phyloP scores from a whole-genome alignment of 2,888 invertebrate genomes.

The Aricia artaxerxes region DNA sequence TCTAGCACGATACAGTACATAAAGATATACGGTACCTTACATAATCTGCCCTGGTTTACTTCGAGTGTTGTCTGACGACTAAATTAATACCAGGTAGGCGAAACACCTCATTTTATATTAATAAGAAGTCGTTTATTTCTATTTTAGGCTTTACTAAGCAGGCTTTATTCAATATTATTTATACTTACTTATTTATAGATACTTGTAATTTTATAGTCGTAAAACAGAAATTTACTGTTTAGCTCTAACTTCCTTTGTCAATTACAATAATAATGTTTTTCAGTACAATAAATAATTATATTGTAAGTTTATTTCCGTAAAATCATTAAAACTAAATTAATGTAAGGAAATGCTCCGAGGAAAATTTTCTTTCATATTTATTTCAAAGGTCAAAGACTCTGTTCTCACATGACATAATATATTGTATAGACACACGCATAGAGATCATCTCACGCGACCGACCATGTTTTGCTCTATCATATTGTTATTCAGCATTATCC shows the following conservation, averaged over 20 bases:
- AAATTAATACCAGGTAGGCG: background rate
- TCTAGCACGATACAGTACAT: background rate
- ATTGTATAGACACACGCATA: slow-evolving; percentile 24
- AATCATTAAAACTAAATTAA: background rate
- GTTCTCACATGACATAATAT: slow-evolving; percentile 17
- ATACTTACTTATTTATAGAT: background rate
- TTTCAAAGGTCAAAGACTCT: slow-evolving; percentile 22
- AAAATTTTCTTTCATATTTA: slow-evolving; percentile 5
- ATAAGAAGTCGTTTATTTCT: background rate
- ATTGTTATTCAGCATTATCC: background rate
- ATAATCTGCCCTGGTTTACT: slow-evolving; percentile 22
- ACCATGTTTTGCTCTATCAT: background rate
- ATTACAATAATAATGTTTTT: background rate
- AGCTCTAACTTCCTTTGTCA: background rate
- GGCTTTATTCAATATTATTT: background rate
- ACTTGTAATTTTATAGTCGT: background rate
- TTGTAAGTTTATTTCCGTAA: background rate
- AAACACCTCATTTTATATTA: background rate
- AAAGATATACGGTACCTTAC: slow-evolving; percentile 6
- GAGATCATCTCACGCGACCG: slow-evolving; percentile 15
- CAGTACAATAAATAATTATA: background rate
- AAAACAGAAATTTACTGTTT: background rate
- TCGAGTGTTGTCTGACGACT: background rate
- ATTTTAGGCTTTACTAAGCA: background rate
- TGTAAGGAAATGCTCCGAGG: background rate